Conservation (phyloP, 1,140 invertebrate genomes). For the Drosophila carrolli region DNA sequence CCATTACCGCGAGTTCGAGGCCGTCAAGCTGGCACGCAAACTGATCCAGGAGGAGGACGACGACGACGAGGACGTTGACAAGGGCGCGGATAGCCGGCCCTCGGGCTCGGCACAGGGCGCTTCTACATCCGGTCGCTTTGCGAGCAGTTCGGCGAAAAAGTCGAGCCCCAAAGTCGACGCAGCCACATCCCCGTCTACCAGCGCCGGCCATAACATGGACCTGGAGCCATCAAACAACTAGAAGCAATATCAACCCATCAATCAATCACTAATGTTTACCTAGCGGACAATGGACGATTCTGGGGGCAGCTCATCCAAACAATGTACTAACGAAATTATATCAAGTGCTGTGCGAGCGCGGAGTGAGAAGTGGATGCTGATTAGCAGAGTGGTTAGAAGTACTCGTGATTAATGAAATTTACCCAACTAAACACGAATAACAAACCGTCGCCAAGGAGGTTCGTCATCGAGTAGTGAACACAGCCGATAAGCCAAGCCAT, state of each 20-base stretch:
- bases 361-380: conserved; percentile 28
- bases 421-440: conserved; percentile 31
- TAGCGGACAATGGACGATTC: conserved; percentile 17
- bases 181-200: conserved; percentile 51
- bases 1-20: conserved; percentile 99
- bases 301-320: conserved; percentile 40
- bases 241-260: conserved; percentile 49
- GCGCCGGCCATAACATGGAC: conserved; percentile 50
- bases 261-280: conserved; percentile 47
- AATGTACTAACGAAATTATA: conserved; percentile 34
- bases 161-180: conserved; percentile 31
- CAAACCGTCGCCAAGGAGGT: conserved; percentile 36
- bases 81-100: conserved; percentile 40
- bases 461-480: conserved; percentile 23
- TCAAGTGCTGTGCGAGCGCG: conserved; percentile 23
- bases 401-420: conserved; percentile 65
- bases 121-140: conserved; percentile 50
- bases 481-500: conserved; percentile 2
- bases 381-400: conserved; percentile 1
- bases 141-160: conserved; percentile 53
- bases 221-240: conserved; percentile 60
- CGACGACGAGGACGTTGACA: conserved; percentile 89
- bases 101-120: conserved; percentile 44
- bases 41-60: conserved; percentile 95
- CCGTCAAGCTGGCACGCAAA: conserved; percentile 95